Evolutionary conservation across 2,888 invertebrate species (phyloP), one percentile per base, ranked within the genome.

Genomic region (Iphiclides podalirius): DNA sequence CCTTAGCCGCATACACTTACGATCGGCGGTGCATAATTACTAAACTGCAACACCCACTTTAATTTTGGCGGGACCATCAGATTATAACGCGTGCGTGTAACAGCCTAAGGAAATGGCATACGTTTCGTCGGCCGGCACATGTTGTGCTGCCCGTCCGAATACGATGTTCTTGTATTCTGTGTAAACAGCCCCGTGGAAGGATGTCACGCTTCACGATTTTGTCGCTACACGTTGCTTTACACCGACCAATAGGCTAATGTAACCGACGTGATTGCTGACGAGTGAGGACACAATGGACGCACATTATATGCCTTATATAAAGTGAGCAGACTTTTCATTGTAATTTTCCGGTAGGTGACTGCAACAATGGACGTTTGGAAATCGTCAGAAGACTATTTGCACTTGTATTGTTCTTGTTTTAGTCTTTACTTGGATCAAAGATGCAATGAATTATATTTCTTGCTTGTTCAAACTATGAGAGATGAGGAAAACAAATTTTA

Each of bases 331-430:
- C 60, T 69, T 70, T 68, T 69, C 70, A 64, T 67, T 73, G 80
- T 78, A 84, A 84, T 84, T 84, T 84, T 84, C 79, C 83, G 76
- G 82, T 81, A 73, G 67, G 68, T 75, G 78, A 70, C 62, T 72
- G 64, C 70, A 70, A 78, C 79, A 83, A 82, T 83, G 70, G 78
- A 61, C 66, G 67, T 68, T 72, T 76, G 67, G 71, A 63, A 67
- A 73, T 72, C 73, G 75, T 77, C 75, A 78, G 76, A 76, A 77
- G 74, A 67, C 63, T 36, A 6, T 49, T 46, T 58, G 59, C 57
- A 52, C 55, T 55, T 55, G 59, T 61, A 66, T 66, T 66, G 64
- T 66, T 55, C 59, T 15, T 28, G 20, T 57, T 54, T 44, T 49
- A 36, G 42, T 26, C 44, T 41, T 37, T 9, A 38, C 31, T 4